These are phyloP conservation scores for Cyprinodon variegatus DNA, from an alignment of 2,113 vertebrate genomes.

Conservation along the genomic window DNA sequence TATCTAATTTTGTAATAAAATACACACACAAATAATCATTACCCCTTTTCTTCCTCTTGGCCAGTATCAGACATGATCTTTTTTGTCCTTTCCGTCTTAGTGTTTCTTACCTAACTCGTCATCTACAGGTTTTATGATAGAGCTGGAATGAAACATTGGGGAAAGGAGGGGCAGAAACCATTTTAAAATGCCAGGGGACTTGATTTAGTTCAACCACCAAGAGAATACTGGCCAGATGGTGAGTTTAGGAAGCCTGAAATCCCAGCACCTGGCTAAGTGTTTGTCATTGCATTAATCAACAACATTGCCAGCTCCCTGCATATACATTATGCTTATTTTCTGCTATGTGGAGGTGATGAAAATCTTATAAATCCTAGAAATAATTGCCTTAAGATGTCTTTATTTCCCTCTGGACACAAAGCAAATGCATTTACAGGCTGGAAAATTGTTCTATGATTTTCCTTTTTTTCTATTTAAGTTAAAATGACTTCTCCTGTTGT, in stretches of 20 bases:
- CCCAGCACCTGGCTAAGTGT: constrained; percentile 67
- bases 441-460: constrained; percentile 6
- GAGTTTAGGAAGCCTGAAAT: constrained; percentile 64
- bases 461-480: not conserved
- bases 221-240: constrained; percentile 67
- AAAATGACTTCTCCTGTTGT: constrained; percentile 1
- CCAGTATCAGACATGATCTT: not conserved
- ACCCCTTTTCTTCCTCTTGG: not conserved
- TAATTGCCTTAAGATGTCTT: constrained; percentile 44
- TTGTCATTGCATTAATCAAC: constrained; percentile 67
- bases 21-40: not conserved
- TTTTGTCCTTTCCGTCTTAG: constrained; percentile 7
- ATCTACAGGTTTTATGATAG: constrained; percentile 28
- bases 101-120: constrained; percentile 31
- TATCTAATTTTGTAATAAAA: not conserved
- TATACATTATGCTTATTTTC: constrained; percentile 47
- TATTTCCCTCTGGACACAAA: constrained; percentile 28
- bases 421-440: constrained; percentile 17
- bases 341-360: not conserved
- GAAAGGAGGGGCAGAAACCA: not conserved
- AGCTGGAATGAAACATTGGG: constrained; percentile 6
- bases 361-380: constrained; percentile 48
- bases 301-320: constrained; percentile 53
- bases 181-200: constrained; percentile 44
- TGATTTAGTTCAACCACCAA: constrained; percentile 55